phyloP scores from a whole-genome alignment of 2,113 vertebrate species.

The Philantomba maxwellii region DNA sequence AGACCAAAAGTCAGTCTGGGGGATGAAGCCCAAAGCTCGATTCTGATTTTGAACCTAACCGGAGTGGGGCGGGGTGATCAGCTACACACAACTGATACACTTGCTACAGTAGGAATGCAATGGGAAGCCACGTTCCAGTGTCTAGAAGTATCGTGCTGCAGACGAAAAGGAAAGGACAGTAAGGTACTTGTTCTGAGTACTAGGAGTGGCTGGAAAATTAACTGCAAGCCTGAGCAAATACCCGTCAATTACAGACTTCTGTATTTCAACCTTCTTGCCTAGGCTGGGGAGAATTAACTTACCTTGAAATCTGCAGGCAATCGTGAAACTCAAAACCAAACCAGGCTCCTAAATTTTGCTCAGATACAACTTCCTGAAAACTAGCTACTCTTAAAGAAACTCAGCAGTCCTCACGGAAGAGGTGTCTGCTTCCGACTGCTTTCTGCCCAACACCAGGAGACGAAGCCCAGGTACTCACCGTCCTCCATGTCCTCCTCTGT shows the following conservation, averaged over 20 bases:
- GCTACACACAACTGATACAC: background rate
- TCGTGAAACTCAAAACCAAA: conserved; percentile 14
- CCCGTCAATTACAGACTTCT: background rate
- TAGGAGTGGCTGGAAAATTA: background rate
- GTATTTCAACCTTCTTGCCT: background rate
- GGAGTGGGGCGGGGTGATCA: background rate
- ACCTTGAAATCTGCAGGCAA: background rate
- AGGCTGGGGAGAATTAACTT: conserved; percentile 12
- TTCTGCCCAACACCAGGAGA: background rate
- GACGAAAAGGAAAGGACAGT: conserved; percentile 23
- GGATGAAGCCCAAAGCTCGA: background rate
- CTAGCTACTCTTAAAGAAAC: conserved; percentile 25
- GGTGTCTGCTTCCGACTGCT: background rate
- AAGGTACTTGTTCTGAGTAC: background rate
- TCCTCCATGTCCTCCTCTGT: conserved; percentile 99
- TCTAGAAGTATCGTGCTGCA: conserved; percentile 18
- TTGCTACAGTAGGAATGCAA: background rate
- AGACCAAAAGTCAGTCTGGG: conserved; percentile 5
- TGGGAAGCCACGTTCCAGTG: conserved; percentile 37
- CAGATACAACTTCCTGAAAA: background rate
- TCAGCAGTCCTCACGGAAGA: background rate
- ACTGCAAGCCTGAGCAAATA: background rate
- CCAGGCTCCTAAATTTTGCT: background rate
- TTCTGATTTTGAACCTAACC: background rate
- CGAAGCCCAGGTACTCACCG: conserved; percentile 77